Percentiles rank a stretch among this genome's conserved stretches.
phyloP scores from a whole-genome alignment of 2,888 invertebrate genomes.

The Drosophila prolongata region DNA sequence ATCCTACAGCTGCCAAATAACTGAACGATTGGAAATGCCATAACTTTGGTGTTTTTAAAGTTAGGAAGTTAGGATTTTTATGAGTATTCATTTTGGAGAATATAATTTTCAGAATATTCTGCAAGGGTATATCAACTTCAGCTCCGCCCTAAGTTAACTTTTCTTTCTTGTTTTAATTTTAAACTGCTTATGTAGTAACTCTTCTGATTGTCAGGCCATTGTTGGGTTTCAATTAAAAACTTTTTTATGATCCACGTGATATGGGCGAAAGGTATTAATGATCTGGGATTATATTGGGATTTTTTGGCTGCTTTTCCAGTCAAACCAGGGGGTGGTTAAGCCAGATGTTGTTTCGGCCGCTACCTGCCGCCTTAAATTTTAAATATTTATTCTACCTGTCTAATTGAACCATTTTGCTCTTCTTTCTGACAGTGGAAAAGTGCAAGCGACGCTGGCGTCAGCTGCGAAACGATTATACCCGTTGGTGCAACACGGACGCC shows the following conservation, averaged over 20 bases:
- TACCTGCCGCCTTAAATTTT: background rate
- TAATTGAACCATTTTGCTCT: conserved; percentile 1
- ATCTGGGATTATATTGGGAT: background rate
- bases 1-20: too few relatives aligned
- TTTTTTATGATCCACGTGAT: background rate
- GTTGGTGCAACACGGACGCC: conserved; percentile 49
- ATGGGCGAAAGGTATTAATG: background rate
- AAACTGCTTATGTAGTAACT: too few relatives aligned
- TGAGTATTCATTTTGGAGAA: too few relatives aligned
- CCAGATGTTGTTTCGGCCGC: background rate
- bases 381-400: background rate
- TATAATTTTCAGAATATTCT: too few relatives aligned
- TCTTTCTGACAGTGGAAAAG: conserved; percentile 59
- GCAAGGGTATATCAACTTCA: too few relatives aligned
- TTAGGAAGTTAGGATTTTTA: too few relatives aligned
- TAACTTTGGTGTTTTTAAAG: too few relatives aligned
- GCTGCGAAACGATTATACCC: conserved; percentile 70
- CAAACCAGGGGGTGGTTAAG: background rate
- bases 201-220: too few relatives aligned
- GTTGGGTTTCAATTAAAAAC: too few relatives aligned
- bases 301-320: background rate
- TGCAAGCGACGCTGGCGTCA: conserved; percentile 81
- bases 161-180: too few relatives aligned
- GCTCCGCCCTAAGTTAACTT: too few relatives aligned
- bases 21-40: too few relatives aligned